Percentiles rank a stretch among this genome's conserved stretches.
These are phyloP conservation scores for Amblyraja radiata DNA, from an alignment of 2,797 vertebrate species.

Conservation along the genomic window DNA sequence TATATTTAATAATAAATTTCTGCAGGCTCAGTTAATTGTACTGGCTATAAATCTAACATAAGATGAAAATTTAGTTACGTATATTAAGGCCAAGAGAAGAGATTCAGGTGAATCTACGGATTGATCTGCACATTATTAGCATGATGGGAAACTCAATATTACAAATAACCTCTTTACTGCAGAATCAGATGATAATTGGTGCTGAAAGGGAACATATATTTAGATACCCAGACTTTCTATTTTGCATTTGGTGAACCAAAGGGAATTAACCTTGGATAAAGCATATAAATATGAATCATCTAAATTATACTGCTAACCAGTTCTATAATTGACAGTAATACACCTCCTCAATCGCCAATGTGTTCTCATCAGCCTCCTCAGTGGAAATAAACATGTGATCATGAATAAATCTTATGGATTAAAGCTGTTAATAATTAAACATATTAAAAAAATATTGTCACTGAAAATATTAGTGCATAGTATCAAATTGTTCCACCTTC, in stretches of 20 bases:
- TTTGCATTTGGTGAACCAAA: not conserved
- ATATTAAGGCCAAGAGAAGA: not conserved
- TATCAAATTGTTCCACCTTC: not conserved
- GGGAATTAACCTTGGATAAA: not conserved
- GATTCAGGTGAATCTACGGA: not conserved
- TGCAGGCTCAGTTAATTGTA: not conserved
- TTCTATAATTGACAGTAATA: not conserved
- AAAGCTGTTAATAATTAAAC: not conserved
- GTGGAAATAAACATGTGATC: not conserved
- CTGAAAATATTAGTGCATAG: not conserved
- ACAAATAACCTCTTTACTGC: not conserved
- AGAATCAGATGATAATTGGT: not conserved
- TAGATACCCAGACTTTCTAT: not conserved
- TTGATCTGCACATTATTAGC: not conserved
- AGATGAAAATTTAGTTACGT: not conserved
- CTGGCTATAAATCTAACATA: not conserved
- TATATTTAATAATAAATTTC: not conserved
- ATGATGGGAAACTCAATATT: not conserved
- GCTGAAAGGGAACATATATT: not conserved
- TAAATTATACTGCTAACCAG: not conserved
- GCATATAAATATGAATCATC: conserved; percentile 1
- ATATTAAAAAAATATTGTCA: not conserved
- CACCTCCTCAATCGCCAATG: not conserved
- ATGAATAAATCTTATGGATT: not conserved
- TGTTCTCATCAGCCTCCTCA: not conserved